Base-by-base conservation (phyloP, 2,888 invertebrate species). In the Eristalis tenax region DNA sequence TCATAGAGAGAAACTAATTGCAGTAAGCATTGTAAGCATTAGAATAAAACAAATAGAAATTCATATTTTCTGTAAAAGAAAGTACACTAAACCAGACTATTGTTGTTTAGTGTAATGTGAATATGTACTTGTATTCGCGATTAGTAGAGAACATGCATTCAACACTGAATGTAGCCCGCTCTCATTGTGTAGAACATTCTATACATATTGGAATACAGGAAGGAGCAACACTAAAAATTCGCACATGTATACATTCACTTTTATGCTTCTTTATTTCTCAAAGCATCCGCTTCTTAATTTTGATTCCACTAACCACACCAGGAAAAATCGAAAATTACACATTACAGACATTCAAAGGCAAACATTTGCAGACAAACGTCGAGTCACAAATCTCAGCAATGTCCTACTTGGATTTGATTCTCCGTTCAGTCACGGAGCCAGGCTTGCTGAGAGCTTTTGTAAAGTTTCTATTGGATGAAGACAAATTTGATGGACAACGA, bases 361-460 rank as follows among this genome's bases (percentile, higher is more conserved):
- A 93, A 93, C 92, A 93, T 93, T 95, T 95, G 93, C 95, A 98
- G 97, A 97, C 95, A 93, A 96, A 97, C 83, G 94, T 96, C 89
- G 96, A 96, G 89, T 98, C 99, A 93, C 96, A 98, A 91, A 96
- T 98, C 81, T 97, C 98, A 68, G 97, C 98, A 11, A 98, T 97
- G 91, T 97, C 97, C 8, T 99, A 99, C 93, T 95, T 99, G 88
- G 98, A 99, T 93, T 94, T 99, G 89, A 96, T 98, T 90, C 93
- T 99, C 88, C 95, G 99, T 66, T 97, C 97, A 70, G 96, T 98
- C 15, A 97, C 97, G 0, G 96, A 97, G 89, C 96, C 97, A 0
- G 97, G 97, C 0, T 94, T 99, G 73, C 94, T 99, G 89, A 94
- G 96, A 89, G 95, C 97, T 0, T 95, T 98, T 90, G 94, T 99